These are phyloP conservation scores for Otocyon megalotis DNA, from an alignment of 2,113 vertebrate genomes.

Conservation along the genomic window DNA sequence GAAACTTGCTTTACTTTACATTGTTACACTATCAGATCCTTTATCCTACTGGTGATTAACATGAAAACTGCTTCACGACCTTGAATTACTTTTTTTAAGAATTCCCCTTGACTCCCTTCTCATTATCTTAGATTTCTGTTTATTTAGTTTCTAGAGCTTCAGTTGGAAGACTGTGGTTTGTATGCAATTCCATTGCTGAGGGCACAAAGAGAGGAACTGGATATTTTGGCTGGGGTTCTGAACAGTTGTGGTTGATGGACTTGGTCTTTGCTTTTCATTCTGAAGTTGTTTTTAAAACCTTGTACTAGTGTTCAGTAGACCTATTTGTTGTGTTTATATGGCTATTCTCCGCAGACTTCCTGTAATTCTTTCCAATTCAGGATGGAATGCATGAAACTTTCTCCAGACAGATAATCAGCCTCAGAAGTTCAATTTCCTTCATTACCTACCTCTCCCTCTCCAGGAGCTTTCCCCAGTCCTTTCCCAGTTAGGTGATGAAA, in stretches of 20 bases:
- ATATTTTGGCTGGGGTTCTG: background rate
- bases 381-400: background rate
- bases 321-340: background rate
- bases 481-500: background rate
- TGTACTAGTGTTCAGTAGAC: background rate
- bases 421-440: background rate
- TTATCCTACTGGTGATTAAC: background rate
- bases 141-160: background rate
- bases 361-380: conserved; percentile 18
- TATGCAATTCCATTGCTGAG: background rate
- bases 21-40: background rate
- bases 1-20: background rate
- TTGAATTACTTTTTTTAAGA: background rate
- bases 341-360: background rate
- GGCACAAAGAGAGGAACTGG: background rate
- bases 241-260: background rate
- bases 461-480: background rate
- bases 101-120: background rate
- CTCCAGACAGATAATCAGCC: background rate
- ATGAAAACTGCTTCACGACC: background rate
- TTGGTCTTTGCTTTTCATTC: background rate
- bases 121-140: background rate
- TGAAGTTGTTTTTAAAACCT: background rate
- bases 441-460: background rate
- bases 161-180: background rate